Evolutionary conservation across 1,140 invertebrate genomes (phyloP).

Genomic region (Papilio xuthus): DNA sequence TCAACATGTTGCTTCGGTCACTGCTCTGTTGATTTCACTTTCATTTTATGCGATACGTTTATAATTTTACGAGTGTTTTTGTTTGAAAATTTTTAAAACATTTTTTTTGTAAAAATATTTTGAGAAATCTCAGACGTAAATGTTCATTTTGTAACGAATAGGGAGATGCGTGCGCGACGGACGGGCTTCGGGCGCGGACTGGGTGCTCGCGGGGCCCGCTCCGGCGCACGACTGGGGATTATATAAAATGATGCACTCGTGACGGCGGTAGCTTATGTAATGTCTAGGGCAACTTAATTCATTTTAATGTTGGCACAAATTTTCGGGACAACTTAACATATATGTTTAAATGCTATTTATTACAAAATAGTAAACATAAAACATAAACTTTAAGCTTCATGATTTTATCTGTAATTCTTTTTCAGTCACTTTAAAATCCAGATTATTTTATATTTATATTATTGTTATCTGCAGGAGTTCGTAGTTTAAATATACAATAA

Average conservation of each 20-base stretch:
- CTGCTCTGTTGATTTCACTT: conserved; percentile 71
- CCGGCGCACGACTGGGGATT: conserved; percentile 53
- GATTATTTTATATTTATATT: no score
- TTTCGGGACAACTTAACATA: neutral
- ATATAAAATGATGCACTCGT: conserved; percentile 63
- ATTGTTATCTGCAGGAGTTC: no score
- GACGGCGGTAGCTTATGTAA: conserved; percentile 62
- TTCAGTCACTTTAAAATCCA: no score
- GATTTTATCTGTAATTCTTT: no score
- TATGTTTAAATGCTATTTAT: neutral
- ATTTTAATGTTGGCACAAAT: conserved; percentile 52
- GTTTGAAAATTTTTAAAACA: conserved; percentile 40
- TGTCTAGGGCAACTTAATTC: conserved; percentile 6
- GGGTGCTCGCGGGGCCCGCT: conserved; percentile 47
- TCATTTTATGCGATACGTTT: conserved; percentile 62
- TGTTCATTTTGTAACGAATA: conserved; percentile 50
- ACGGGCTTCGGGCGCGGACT: conserved; percentile 54
- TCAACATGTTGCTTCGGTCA: conserved; percentile 77
- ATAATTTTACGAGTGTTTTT: conserved; percentile 39
- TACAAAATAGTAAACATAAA: neutral
- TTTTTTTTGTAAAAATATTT: conserved; percentile 45
- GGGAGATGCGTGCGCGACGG: conserved; percentile 45
- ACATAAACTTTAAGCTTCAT: no score
- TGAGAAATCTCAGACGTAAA: conserved; percentile 43
- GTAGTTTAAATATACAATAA: no score